Percentiles rank a stretch among this genome's conserved stretches.
These are phyloP conservation scores for Caenorhabditis sp. DNA, from an alignment of 2,888 invertebrate species.

Conservation along the genomic window DNA sequence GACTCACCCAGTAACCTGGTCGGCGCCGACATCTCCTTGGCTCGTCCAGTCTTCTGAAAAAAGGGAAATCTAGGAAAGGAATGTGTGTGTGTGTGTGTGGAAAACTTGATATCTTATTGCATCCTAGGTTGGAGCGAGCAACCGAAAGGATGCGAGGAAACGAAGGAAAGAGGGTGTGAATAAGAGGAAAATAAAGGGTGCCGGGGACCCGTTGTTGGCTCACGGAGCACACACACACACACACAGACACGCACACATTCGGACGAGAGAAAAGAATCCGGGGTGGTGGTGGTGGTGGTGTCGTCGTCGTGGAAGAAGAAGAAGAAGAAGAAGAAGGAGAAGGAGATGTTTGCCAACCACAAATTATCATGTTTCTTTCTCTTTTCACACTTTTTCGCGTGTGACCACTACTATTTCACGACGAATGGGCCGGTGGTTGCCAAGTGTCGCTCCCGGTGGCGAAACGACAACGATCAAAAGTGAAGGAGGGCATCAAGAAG, in stretches of 20 bases:
- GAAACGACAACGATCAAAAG: no score
- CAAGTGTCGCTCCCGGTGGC: no score
- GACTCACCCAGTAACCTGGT: slow-evolving; percentile 61
- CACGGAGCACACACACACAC: slow-evolving; percentile 1
- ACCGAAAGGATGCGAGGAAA: no score
- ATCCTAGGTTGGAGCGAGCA: no score
- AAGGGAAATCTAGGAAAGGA: not conserved
- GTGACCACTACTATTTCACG: not conserved
- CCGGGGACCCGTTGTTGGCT: not conserved
- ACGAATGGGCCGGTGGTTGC: no score
- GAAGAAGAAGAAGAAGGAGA: slow-evolving; percentile 10
- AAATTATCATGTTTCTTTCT: slow-evolving; percentile 52
- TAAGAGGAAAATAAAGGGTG: slow-evolving; percentile 11
- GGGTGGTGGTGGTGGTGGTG: not conserved
- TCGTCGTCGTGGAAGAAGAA: slow-evolving; percentile 3
- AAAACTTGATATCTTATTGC: slow-evolving; percentile 39
- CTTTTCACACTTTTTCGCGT: slow-evolving; percentile 33
- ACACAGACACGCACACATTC: not conserved
- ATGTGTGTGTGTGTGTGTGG: not conserved
- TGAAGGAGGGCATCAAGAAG: no score
- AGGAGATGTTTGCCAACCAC: slow-evolving; percentile 45
- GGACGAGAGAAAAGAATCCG: slow-evolving; percentile 18
- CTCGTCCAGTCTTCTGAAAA: slow-evolving; percentile 50
- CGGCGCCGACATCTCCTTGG: slow-evolving; percentile 63
- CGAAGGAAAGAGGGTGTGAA: slow-evolving; percentile 20